phyloP scores from a whole-genome alignment of 2,113 vertebrate genomes.

The Herpetotheres cachinnans region DNA sequence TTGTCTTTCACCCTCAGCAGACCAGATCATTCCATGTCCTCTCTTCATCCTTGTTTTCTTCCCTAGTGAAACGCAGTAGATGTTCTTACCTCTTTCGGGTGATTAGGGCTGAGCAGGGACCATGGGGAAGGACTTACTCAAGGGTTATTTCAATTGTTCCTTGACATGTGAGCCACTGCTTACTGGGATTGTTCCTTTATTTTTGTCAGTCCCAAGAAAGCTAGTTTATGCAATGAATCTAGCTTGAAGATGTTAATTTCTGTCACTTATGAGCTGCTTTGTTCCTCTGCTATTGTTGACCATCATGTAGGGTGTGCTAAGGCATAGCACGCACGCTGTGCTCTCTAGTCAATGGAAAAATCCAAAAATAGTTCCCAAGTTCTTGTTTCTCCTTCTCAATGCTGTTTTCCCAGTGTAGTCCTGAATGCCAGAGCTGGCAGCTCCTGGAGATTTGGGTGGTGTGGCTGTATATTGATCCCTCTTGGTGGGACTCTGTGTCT shows the following conservation, averaged over 20 bases:
- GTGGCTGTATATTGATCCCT: too few relatives aligned
- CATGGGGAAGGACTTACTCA: fast-evolving
- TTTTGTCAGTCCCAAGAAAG: background rate
- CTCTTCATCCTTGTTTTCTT: background rate
- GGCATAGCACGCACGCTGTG: background rate
- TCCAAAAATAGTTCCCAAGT: background rate
- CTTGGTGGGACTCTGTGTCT: fast-evolving
- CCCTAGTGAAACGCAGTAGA: background rate
- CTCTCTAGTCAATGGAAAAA: background rate
- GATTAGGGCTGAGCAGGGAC: background rate
- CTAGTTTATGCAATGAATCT: fast-evolving
- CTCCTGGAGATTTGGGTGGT: background rate
- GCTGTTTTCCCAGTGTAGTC: background rate
- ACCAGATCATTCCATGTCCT: background rate
- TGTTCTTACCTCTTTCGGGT: background rate
- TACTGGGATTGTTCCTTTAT: background rate
- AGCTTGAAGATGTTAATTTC: background rate
- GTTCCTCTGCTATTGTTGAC: background rate
- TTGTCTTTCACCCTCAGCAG: background rate
- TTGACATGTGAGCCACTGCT: background rate
- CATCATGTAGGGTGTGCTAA: background rate
- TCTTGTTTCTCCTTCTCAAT: background rate
- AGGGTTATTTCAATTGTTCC: background rate
- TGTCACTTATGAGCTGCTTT: background rate
- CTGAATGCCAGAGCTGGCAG: background rate